Percentiles rank a stretch among this genome's conserved stretches.
phyloP scores from a whole-genome alignment of 2,113 vertebrate genomes.

The Poeciliopsis turrubarensis region DNA sequence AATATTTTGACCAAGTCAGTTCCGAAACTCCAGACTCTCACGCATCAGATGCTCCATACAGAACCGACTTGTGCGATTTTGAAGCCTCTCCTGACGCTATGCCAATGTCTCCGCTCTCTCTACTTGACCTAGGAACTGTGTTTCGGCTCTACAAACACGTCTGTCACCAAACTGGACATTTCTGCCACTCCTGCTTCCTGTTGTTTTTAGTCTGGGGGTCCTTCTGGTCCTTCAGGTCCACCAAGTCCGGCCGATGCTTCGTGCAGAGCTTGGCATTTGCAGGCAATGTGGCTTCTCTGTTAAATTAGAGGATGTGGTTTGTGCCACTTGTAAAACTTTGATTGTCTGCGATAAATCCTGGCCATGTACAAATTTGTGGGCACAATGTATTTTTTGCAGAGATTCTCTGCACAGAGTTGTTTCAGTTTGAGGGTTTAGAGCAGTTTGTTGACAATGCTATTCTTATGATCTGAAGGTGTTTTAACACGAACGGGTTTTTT shows the following conservation, averaged over 20 bases:
- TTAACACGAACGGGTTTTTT: slow-evolving; percentile 39
- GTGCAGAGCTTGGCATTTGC: slow-evolving; percentile 19
- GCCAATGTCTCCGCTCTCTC: slow-evolving; percentile 20
- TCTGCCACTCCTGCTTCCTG: slow-evolving; percentile 45
- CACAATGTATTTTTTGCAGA: slow-evolving; percentile 52
- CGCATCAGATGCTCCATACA: slow-evolving; percentile 57
- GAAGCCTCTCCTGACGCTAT: slow-evolving; percentile 51
- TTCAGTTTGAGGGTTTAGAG: slow-evolving; percentile 44
- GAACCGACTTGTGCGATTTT: slow-evolving; percentile 64
- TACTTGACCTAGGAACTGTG: neutral
- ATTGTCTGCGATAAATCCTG: slow-evolving; percentile 66
- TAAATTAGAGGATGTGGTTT: slow-evolving; percentile 66
- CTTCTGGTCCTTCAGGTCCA: slow-evolving; percentile 34
- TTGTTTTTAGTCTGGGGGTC: slow-evolving; percentile 26
- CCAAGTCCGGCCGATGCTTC: slow-evolving; percentile 32
- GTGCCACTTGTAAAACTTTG: slow-evolving; percentile 47
- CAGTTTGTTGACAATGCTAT: slow-evolving; percentile 43
- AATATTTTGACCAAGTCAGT: neutral
- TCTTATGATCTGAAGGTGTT: slow-evolving; percentile 44
- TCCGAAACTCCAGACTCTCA: slow-evolving; percentile 5
- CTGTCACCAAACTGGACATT: slow-evolving; percentile 51
- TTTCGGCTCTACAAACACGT: slow-evolving; percentile 59
- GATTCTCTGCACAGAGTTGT: slow-evolving; percentile 49
- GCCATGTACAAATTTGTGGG: slow-evolving; percentile 52
- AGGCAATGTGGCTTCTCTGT: slow-evolving; percentile 50